phyloP scores from a whole-genome alignment of 23 tunicate species.

The Aplidium turbinatum region DNA sequence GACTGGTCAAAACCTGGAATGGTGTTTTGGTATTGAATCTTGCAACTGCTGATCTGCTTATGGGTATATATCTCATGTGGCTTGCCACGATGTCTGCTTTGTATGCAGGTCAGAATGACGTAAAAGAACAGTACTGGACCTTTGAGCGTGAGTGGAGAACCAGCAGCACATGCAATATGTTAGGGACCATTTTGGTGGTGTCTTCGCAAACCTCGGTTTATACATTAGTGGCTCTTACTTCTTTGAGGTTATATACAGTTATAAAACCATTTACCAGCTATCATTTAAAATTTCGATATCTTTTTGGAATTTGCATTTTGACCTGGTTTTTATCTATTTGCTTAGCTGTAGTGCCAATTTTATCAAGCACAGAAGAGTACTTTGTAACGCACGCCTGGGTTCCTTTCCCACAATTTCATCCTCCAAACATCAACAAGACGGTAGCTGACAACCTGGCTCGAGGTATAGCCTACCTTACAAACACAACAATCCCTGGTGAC shows the following conservation, averaged over 20 bases:
- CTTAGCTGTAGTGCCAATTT: slow-evolving; percentile 54
- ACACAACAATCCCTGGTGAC: not conserved
- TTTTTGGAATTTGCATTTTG: not conserved
- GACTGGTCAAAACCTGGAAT: slow-evolving; percentile 60
- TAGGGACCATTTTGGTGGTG: slow-evolving; percentile 50
- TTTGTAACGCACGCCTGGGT: slow-evolving; percentile 67
- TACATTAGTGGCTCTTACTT: slow-evolving; percentile 56
- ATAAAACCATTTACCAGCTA: slow-evolving; percentile 52
- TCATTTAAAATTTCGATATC: slow-evolving; percentile 35
- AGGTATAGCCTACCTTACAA: slow-evolving; percentile 36
- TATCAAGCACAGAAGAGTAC: slow-evolving; percentile 34
- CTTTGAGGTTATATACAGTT: slow-evolving; percentile 74
- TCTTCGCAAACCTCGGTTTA: slow-evolving; percentile 78
- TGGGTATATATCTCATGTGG: slow-evolving; percentile 67
- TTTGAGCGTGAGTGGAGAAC: slow-evolving; percentile 76
- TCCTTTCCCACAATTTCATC: slow-evolving; percentile 73
- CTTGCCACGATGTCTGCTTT: slow-evolving; percentile 43
- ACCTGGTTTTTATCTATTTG: slow-evolving; percentile 50
- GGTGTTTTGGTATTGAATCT: slow-evolving; percentile 66
- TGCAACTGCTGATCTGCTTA: slow-evolving; percentile 73
- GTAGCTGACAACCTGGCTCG: slow-evolving; percentile 41
- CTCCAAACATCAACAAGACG: slow-evolving; percentile 61
- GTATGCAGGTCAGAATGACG: slow-evolving; percentile 29
- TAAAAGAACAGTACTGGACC: slow-evolving; percentile 41
- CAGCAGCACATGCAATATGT: slow-evolving; percentile 47